phyloP scores from a whole-genome alignment of 2,888 invertebrate species.

The Netelia inedita region DNA sequence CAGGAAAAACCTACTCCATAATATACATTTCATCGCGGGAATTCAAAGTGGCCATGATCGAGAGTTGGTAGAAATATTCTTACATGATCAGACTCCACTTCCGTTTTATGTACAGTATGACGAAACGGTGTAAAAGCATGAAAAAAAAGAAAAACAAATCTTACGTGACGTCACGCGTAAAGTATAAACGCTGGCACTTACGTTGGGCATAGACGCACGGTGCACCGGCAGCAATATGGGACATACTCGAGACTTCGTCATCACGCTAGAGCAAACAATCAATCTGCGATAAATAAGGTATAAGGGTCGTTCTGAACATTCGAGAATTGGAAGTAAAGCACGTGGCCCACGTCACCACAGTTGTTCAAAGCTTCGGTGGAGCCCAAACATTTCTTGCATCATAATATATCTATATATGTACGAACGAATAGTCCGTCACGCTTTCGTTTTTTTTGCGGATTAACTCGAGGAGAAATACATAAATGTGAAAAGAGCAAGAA shows the following conservation, averaged over 20 bases:
- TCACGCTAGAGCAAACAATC: constrained; percentile 10
- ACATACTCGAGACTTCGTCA: constrained; percentile 2
- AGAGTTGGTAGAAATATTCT: neutral
- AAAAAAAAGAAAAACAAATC: neutral
- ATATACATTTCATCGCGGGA: neutral
- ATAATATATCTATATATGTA: too few relatives aligned
- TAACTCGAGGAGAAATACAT: too few relatives aligned
- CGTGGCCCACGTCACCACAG: too few relatives aligned
- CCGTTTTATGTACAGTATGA: neutral
- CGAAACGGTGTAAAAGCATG: neutral
- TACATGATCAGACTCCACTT: neutral
- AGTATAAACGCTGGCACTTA: neutral
- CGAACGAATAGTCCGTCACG: too few relatives aligned
- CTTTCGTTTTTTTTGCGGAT: too few relatives aligned
- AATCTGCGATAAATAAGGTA: neutral
- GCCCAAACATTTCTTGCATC: too few relatives aligned
- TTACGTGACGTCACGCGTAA: neutral
- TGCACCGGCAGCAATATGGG: neutral
- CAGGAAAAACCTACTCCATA: neutral
- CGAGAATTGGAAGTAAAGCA: neutral
- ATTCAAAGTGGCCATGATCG: neutral
- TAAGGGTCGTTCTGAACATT: neutral
- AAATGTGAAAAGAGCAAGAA: too few relatives aligned
- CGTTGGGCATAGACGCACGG: too few relatives aligned
- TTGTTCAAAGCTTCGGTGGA: too few relatives aligned